Evolutionary conservation across 2,797 vertebrate genomes (phyloP).

Genomic region (Kryptopterus vitreolus): DNA sequence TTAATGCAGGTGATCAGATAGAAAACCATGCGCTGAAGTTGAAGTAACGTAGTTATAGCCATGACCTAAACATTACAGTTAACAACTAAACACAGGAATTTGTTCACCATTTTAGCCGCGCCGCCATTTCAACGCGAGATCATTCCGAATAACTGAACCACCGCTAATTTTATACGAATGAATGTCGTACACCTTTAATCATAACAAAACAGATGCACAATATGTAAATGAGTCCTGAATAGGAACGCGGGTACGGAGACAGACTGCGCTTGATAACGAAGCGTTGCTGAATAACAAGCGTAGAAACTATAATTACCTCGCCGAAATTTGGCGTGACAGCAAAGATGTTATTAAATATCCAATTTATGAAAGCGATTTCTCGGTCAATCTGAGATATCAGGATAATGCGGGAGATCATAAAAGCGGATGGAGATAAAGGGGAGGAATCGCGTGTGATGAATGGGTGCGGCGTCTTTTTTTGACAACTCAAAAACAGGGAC

Average conservation of each 20-base stretch:
- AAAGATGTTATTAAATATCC: slow-evolving; percentile 19
- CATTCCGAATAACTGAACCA: neutral
- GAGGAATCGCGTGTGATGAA: neutral
- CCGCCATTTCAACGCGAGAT: neutral
- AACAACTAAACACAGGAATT: neutral
- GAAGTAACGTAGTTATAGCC: neutral
- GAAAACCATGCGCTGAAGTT: neutral
- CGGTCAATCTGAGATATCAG: slow-evolving; percentile 16
- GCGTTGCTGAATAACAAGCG: slow-evolving; percentile 2
- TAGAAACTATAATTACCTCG: slow-evolving; percentile 21
- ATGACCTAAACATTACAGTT: neutral
- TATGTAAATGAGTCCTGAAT: neutral
- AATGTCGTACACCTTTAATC: neutral
- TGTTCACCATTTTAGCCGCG: neutral
- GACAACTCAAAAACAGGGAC: neutral
- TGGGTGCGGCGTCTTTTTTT: neutral
- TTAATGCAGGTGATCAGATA: neutral
- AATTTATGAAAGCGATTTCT: slow-evolving; percentile 17
- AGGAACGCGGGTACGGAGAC: neutral
- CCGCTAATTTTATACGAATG: neutral
- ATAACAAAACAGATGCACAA: neutral
- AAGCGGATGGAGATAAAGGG: slow-evolving; percentile 5
- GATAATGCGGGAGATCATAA: slow-evolving; percentile 22
- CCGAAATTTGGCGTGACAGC: slow-evolving; percentile 14
- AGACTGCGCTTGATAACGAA: slow-evolving; percentile 6